Evolutionary conservation across 35 echinoderm and acorn worm species (phyloP), one percentile per base, ranked within the genome.

Genomic region (Diadema setosum): DNA sequence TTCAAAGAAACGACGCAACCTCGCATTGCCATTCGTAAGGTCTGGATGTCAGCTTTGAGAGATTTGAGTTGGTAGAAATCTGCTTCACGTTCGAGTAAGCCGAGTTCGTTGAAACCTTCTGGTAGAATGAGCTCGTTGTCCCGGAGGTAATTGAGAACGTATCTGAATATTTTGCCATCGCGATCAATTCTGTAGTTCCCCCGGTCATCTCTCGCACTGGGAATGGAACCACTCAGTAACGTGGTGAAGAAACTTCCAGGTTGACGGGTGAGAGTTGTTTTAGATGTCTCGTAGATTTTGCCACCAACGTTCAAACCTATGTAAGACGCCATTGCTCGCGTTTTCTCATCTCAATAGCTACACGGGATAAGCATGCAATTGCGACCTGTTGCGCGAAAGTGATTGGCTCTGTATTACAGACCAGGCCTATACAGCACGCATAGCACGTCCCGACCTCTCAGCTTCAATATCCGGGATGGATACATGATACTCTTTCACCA

Each of bases 71-170:
- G 46, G 73, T 76, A 87, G 48, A 87, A 86, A 31, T 86, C 70
- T 39, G 90, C 90, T 39, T 91, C 90, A 5, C 56, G 18, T 27
- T 40, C 49, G 11, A 91, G 83, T 16, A 91, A 50, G 48, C 81
- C 69, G 43, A 64, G 80, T 15, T 86, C 90, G 20, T 34, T 58
- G 30, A 91, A 91, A 39, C 64, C 83, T 11, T 86, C 37, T 18
- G 90, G 90, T 6, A 91, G 49, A 60, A 50, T 45, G 3, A 91
- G 45, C 42, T 39, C 29, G 18, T 42, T 23, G 44, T 67, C 45
- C 18, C 90, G 63, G 34, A 91, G 69, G 76, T 80, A 86, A 70
- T 91, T 86, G 9, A 91, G 49, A 2, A 91, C 56, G 83, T 91
- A 70, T 1, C 90, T 65, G 39, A 91, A 91, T n/a, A 87, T 76